These are phyloP conservation scores for Isurus oxyrinchus DNA, from an alignment of 2,113 vertebrate genomes.

Conservation along the genomic window DNA sequence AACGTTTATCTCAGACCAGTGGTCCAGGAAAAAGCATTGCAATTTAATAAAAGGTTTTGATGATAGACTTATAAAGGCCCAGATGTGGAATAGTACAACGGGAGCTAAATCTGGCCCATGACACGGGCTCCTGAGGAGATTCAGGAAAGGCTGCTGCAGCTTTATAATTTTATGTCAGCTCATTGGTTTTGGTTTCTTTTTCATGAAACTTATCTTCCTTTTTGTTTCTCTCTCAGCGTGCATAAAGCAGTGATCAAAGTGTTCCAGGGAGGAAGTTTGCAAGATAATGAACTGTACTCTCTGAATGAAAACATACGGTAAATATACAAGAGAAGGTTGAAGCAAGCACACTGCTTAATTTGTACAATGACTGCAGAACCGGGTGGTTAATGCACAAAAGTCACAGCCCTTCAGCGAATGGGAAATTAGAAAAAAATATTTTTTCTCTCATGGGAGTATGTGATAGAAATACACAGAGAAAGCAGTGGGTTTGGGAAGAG, in stretches of 20 bases:
- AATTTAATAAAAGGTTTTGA: not conserved
- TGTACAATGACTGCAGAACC: not conserved
- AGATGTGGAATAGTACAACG: not conserved
- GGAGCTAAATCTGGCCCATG: not conserved
- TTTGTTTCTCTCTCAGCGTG: conserved; percentile 60
- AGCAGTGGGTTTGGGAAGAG: not conserved
- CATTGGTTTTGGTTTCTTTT: not conserved
- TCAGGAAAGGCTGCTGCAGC: not conserved
- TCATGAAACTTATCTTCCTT: not conserved
- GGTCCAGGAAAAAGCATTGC: not conserved
- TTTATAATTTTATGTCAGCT: not conserved
- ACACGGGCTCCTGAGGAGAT: not conserved
- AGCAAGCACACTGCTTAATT: not conserved
- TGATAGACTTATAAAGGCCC: not conserved
- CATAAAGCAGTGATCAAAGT: conserved; percentile 91
- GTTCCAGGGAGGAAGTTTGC: conserved; percentile 80
- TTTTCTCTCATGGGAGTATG: not conserved
- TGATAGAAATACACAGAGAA: not conserved
- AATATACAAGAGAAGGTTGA: conserved; percentile 22
- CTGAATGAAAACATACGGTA: conserved; percentile 94
- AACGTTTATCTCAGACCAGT: not conserved
- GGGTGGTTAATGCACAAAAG: not conserved
- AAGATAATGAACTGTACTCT: conserved; percentile 76
- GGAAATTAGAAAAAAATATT: not conserved
- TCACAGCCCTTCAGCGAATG: not conserved